phyloP scores from a whole-genome alignment of 1,140 invertebrate genomes.

The Sycophaga agraensis region DNA sequence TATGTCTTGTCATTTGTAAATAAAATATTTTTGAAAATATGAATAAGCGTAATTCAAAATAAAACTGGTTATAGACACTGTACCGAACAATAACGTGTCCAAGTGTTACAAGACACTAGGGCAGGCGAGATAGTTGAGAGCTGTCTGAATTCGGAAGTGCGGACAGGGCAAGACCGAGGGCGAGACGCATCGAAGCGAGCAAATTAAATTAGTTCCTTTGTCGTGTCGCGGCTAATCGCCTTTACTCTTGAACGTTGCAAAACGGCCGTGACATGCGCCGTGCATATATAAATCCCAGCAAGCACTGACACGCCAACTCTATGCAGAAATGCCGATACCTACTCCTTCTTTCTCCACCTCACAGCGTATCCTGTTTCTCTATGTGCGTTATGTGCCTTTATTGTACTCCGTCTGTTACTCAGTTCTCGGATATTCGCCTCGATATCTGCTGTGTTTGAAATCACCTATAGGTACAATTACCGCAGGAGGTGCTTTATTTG shows the following conservation, averaged over 20 bases:
- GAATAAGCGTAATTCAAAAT: too few species aligned
- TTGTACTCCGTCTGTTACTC: too few species aligned
- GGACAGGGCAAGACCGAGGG: neutral
- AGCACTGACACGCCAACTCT: conserved; percentile 5
- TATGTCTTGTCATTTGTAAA: too few species aligned
- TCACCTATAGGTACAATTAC: too few species aligned
- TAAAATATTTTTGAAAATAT: too few species aligned
- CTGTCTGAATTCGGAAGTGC: conserved; percentile 1
- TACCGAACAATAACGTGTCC: too few species aligned
- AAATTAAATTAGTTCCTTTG: conserved; percentile 23
- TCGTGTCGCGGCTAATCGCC: conserved; percentile 18
- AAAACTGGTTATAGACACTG: too few species aligned
- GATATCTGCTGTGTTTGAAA: too few species aligned
- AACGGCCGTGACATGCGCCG: conserved; percentile 2
- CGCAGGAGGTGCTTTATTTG: too few species aligned
- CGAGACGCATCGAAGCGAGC: neutral
- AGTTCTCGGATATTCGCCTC: too few species aligned
- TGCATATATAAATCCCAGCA: conserved; percentile 8
- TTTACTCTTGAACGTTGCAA: conserved; percentile 1
- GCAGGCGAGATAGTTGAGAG: neutral
- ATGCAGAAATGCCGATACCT: conserved; percentile 5
- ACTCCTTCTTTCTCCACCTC: neutral
- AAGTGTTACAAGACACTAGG: too few species aligned
- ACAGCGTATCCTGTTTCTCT: conserved; percentile 7
- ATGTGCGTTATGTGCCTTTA: too few species aligned